A percentile compares a stretch with the other conserved stretches of the same genome.
Conservation (phyloP, 2,888 invertebrate genomes). For the Drosophila robusta region DNA sequence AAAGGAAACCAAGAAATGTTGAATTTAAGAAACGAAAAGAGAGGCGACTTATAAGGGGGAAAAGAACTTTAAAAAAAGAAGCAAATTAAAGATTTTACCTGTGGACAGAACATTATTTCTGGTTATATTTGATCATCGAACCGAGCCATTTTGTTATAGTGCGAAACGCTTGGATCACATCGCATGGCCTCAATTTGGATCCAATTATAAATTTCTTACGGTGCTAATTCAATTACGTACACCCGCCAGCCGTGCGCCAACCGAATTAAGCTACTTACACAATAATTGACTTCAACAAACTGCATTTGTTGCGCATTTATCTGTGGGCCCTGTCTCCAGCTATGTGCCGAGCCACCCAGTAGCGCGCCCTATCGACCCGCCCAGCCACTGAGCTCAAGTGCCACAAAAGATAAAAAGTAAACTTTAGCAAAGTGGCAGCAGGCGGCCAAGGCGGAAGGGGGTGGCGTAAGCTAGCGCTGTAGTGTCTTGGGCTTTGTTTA, state of each 20-base stretch:
- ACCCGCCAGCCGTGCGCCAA: slow-evolving; percentile 33
- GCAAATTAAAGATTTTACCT: neutral
- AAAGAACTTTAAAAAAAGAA: too few species aligned
- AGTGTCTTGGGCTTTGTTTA: slow-evolving; percentile 70
- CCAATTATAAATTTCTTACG: slow-evolving; percentile 45
- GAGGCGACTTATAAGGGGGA: too few species aligned
- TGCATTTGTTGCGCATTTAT: slow-evolving; percentile 79
- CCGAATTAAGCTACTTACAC: slow-evolving; percentile 73
- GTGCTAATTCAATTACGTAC: slow-evolving; percentile 50
- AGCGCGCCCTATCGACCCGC: slow-evolving; percentile 17
- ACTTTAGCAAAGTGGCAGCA: slow-evolving; percentile 46
- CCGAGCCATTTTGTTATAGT: neutral
- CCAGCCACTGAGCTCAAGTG: slow-evolving; percentile 50
- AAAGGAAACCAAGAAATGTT: too few species aligned
- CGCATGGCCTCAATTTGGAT: slow-evolving; percentile 33
- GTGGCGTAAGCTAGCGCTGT: slow-evolving; percentile 40
- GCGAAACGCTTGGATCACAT: slow-evolving; percentile 5
- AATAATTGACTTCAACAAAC: slow-evolving; percentile 77
- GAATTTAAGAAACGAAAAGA: too few species aligned
- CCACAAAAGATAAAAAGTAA: slow-evolving; percentile 70
- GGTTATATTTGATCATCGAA: neutral
- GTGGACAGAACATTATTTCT: neutral
- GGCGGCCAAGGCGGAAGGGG: neutral
- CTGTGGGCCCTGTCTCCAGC: slow-evolving; percentile 44
- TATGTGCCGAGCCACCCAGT: slow-evolving; percentile 28